Evolutionary conservation across 2,113 vertebrate genomes (phyloP), one percentile per base, ranked within the genome.

Genomic region (Cephalopholis sonnerati): DNA sequence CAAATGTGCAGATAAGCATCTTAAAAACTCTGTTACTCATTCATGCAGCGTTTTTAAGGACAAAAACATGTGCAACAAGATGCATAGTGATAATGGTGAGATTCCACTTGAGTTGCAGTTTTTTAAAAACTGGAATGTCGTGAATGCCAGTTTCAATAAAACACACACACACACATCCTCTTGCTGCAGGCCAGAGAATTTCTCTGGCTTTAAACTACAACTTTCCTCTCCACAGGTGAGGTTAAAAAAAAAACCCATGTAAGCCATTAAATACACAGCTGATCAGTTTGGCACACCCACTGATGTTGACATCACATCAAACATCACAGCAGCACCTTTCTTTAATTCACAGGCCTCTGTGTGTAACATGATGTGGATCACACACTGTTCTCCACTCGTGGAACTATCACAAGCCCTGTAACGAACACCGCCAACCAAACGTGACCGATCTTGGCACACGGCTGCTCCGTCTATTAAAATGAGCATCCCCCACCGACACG

Each of bases 361-460:
- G 67, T 85, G 84, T 81, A 80, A 88, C 81, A 41, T 29, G 87
- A 92, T 86, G 78, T 78, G 69, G 68, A 80, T 85, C 71, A 83
- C 86, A 89, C 85, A 70, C 84, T 77, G 83, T 83, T 76, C 83
- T 86, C 61, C 85, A 65, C 65, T 50, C 22, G 57, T 66, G 77
- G 70, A 89, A 87, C 83, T 57, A 82, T 89, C 86, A 86, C 88
- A 83, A 77, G 82, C 77, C 63, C 65, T 90, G 90, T 79, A 93
- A 91, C 75, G 57, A 86, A 91, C 91, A 93, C 91, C 91, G 18
- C 84, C 18, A 57, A 48, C 71, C 92, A 87, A 83, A 84, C 46
- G 75, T 36, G 73, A 88, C 86, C 87, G 53, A 39, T 83, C 74
- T 88, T 89, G 88, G 89, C 88, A 84, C 85, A 69, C 13, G 22